A percentile compares a stretch with the other conserved stretches of the same genome.
Evolutionary conservation across 1,140 invertebrate genomes (phyloP).

Genomic region (Cataglyphis hispanica): DNA sequence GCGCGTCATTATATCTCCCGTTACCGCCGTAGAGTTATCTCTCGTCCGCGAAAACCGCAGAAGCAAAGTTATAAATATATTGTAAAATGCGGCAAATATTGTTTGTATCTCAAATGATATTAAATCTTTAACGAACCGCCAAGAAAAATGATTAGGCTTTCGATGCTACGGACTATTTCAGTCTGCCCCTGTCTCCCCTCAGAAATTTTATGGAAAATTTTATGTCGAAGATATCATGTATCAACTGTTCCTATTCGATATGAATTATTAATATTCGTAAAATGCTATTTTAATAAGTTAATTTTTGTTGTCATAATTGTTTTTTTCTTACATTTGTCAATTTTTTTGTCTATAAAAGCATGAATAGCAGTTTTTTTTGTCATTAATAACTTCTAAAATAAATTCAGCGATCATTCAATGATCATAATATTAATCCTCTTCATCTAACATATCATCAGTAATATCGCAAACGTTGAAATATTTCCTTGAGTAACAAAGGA

Average conservation of each 20-base stretch:
- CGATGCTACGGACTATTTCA: not conserved
- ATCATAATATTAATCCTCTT: not conserved
- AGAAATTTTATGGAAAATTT: not conserved
- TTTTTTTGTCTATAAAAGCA: not conserved
- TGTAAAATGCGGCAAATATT: slow-evolving; percentile 25
- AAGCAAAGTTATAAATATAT: slow-evolving; percentile 47
- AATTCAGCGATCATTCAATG: not conserved
- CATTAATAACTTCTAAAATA: not conserved
- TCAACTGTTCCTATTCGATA: not conserved
- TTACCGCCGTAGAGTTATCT: slow-evolving; percentile 29
- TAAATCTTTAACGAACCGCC: slow-evolving; percentile 57
- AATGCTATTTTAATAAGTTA: too few relatives aligned
- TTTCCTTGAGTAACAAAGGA: not conserved
- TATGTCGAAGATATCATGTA: not conserved
- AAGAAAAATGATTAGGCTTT: not conserved
- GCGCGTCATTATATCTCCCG: slow-evolving; percentile 34
- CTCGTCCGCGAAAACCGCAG: not conserved
- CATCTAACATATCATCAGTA: too few relatives aligned
- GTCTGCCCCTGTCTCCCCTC: not conserved
- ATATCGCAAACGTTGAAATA: slow-evolving; percentile 9
- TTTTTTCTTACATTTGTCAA: not conserved
- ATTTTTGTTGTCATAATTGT: not conserved
- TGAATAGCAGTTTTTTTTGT: not conserved
- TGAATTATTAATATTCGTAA: too few relatives aligned
- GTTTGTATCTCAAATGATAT: slow-evolving; percentile 39